A percentile compares a stretch with the other conserved stretches of the same genome.
Evolutionary conservation across 2,113 vertebrate genomes (phyloP).

Genomic region (Lasiurus borealis): DNA sequence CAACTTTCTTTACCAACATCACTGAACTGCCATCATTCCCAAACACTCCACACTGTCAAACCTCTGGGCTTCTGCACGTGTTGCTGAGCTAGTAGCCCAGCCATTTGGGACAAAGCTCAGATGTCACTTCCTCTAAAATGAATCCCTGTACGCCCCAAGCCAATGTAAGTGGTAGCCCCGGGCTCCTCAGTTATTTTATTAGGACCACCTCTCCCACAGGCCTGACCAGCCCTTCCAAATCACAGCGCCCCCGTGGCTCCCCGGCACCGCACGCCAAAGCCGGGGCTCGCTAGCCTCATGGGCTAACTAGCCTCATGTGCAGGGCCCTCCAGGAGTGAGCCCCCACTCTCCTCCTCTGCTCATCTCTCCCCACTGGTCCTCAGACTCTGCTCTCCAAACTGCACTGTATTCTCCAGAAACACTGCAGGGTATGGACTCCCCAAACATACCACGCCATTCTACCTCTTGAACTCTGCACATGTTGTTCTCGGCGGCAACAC

Average conservation of each 20-base stretch:
- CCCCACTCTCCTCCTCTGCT: neutral
- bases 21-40: too few relatives aligned
- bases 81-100: too few relatives aligned
- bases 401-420: neutral
- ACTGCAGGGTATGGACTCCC: accelerated
- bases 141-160: too few relatives aligned
- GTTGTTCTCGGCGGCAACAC: accelerated
- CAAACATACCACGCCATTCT: accelerated
- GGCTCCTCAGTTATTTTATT: too few relatives aligned
- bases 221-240: too few relatives aligned
- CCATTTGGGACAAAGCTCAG: too few relatives aligned
- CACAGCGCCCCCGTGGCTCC: neutral
- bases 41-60: too few relatives aligned
- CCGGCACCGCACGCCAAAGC: neutral
- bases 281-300: neutral
- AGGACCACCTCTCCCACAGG: too few relatives aligned
- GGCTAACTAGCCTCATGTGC: accelerated
- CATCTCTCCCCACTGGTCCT: neutral
- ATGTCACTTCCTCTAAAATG: too few relatives aligned
- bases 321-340: neutral
- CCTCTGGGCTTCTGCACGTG: too few relatives aligned
- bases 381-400: neutral
- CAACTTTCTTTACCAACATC: too few relatives aligned
- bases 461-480: accelerated
- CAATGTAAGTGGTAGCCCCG: too few relatives aligned